Evolutionary conservation across 1,140 invertebrate species (phyloP), one percentile per base, ranked within the genome.

Genomic region (Psix sp.): DNA sequence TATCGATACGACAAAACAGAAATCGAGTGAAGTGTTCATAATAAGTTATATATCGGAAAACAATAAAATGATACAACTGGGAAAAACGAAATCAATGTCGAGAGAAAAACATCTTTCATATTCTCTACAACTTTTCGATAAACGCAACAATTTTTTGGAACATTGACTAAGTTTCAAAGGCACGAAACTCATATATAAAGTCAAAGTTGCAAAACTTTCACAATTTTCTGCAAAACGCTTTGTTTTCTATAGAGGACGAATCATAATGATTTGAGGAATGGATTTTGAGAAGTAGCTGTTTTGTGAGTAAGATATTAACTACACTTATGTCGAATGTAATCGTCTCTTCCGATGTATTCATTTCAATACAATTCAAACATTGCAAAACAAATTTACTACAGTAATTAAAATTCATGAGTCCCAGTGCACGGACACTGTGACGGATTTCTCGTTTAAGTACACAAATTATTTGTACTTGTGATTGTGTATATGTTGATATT

Each of bases 121-220:
- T 75, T 56, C 18, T 60, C n/a, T 49, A 60, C 40, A 70, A 75
- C 66, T 75, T 75, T 62, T 54, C 65, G 65, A 75, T 75, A 75
- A 75, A 70, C 65, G 42, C 54, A 62, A 66, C 59, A 66, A 51
- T 66, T 75, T 75, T 70, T 45, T 48, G 38, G 60, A 63, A 74
- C 72, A 74, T 54, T 65, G 59, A 63, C 14, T 51, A 74, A 74
- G 63, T 74, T 74, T 74, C 18, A 43, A 74, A 65, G 52, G 45
- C 63, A 65, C 52, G 43, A 67, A 74, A 74, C 57, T 74, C 63
- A 63, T 52, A 68, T 57, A 68, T 42, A 67, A 74, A 65, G 59
- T 65, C 57, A 68, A 68, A 74, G 72, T 68, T 68, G n/a, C 17
- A 31, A 68, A 74, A 75, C 72, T 75, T 75, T 70, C 29, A 62